Percentiles rank a stretch among this genome's conserved stretches.
phyloP scores from a whole-genome alignment of 1,140 invertebrate species.

The Thrips palmi region DNA sequence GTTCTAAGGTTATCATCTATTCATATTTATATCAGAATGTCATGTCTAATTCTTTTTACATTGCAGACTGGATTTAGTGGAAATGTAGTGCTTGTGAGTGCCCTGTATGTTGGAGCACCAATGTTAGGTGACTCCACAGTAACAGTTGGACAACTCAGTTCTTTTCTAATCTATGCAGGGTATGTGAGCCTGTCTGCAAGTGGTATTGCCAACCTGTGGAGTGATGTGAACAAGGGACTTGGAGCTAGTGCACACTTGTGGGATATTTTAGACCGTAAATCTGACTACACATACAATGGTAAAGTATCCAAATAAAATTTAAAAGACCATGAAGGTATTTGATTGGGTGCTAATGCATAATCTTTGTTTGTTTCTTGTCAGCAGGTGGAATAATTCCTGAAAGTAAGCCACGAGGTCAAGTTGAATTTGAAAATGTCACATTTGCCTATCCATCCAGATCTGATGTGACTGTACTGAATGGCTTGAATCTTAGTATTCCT shows the following conservation, averaged over 20 bases:
- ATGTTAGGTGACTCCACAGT: conserved; percentile 68
- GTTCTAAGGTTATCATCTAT: conserved; percentile 3
- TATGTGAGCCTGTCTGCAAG: conserved; percentile 81
- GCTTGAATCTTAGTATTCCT: conserved; percentile 46
- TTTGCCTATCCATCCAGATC: conserved; percentile 59
- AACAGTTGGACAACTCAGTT: conserved; percentile 75
- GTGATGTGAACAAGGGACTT: conserved; percentile 81
- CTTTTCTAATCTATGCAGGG: conserved; percentile 81
- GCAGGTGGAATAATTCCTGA: conserved; percentile 34
- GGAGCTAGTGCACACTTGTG: conserved; percentile 78
- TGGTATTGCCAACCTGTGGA: conserved; percentile 76
- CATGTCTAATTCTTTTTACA: conserved; percentile 15
- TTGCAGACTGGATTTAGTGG: conserved; percentile 78
- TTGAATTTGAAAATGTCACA: conserved; percentile 49
- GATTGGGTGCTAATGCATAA: neutral
- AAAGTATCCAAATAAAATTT: conserved; percentile 14
- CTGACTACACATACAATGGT: conserved; percentile 20
- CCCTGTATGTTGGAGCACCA: conserved; percentile 82
- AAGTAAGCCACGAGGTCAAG: conserved; percentile 34
- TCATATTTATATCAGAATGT: neutral
- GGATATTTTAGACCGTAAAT: conserved; percentile 69
- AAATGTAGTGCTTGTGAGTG: conserved; percentile 77
- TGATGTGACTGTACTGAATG: conserved; percentile 37
- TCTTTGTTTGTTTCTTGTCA: conserved; percentile 14
- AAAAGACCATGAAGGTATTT: conserved; percentile 6